Percentiles rank a stretch among this genome's conserved stretches.
Conservation (phyloP, 1,140 invertebrate species). For the Dufourea novaeangliae region DNA sequence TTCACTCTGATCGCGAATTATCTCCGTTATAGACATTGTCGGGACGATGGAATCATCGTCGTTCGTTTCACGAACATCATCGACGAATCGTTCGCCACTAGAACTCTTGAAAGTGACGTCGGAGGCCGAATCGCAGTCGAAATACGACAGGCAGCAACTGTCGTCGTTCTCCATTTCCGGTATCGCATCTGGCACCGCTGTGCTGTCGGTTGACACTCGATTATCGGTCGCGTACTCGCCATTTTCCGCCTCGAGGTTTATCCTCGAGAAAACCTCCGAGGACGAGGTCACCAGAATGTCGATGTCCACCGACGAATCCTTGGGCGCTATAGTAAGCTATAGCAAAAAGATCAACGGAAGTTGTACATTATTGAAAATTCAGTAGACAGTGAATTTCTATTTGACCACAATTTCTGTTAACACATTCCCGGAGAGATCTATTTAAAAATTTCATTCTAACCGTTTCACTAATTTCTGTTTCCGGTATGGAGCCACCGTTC, state of each 20-base stretch:
- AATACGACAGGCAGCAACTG: conserved; percentile 15
- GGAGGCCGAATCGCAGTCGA: conserved; percentile 26
- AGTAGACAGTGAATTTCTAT: too few species aligned
- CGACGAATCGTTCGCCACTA: neutral
- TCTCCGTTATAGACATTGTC: neutral
- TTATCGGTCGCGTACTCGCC: neutral
- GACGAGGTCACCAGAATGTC: neutral
- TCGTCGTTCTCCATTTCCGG: neutral
- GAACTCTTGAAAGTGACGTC: conserved; percentile 7
- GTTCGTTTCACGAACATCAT: neutral
- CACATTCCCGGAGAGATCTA: too few species aligned
- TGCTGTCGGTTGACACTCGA: neutral
- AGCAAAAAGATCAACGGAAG: neutral
- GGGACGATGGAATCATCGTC: neutral
- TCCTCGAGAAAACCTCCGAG: neutral
- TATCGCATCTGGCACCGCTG: neutral
- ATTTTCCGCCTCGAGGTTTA: neutral
- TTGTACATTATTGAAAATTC: too few species aligned
- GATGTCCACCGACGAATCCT: conserved; percentile 3
- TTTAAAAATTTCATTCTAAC: too few species aligned
- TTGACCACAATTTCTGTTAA: too few species aligned
- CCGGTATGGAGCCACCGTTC: neutral
- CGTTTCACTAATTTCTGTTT: conserved; percentile 16
- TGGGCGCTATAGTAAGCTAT: conserved; percentile 19
- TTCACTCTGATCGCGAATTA: neutral